Base-by-base conservation (phyloP, 2,797 vertebrate species). In the Xerus rutilus region DNA sequence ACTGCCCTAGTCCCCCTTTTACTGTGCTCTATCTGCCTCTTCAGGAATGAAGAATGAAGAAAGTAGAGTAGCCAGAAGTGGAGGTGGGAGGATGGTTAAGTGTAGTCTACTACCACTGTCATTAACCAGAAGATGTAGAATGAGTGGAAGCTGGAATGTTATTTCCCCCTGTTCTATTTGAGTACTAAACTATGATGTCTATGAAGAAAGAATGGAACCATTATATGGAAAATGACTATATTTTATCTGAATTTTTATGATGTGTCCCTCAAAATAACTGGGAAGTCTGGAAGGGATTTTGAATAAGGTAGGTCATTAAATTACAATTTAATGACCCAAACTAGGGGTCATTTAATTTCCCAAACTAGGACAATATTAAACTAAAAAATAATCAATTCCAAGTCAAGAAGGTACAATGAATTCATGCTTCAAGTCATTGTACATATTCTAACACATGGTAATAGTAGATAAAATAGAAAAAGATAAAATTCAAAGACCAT, bases 211-310 rank as follows among this genome's bases (percentile, higher is more conserved):
- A 93, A 84, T 30, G 7, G 65, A 83, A 93, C 17, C 15, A 81
- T 52, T 78, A 7, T 89, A 28, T 67, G 70, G 67, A 90, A 52
- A 93, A 62, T 57, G 62, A 93, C 83, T 88, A 32, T 59, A 70
- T 74, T 95, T 93, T 67, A 84, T 14, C 57, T 77, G 32, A 52
- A 86, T 96, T 95, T 95, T 87, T 93, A 62, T 74, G 76, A 89
- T 93, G 57, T 54, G 35, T 83, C 39, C 77, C 65, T 83, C 35
- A 78, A 88, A 89, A 96, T 52, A 45, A 83, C 45, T 76, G 21
- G 35, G 72, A 94, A 30, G 62, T 9, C 15, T 84, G 21, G 21
- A 52, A 69, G 35, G 4, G 10, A 39, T 95, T 89, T 81, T 91
- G 23, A 87, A 82, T 69, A 96, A 93, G 86, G 57, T 65, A 73